Percentiles rank a stretch among this genome's conserved stretches.
These are phyloP conservation scores for Protodeltote pygarga DNA, from an alignment of 2,888 invertebrate species.

Conservation along the genomic window DNA sequence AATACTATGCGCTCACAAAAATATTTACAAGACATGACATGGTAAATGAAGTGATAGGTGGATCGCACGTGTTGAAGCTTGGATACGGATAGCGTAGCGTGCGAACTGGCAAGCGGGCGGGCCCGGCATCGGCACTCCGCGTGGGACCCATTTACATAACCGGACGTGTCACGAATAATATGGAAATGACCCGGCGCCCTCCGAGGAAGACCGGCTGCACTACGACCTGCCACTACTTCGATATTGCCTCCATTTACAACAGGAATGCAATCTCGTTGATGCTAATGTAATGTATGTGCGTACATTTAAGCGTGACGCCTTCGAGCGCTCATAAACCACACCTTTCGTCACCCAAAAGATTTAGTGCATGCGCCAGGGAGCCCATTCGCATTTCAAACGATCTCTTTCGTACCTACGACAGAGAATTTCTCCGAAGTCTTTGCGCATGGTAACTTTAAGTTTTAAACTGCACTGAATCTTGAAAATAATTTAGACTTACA, in stretches of 20 bases:
- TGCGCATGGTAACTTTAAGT: conserved; percentile 4
- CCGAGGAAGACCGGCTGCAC: conserved; percentile 57
- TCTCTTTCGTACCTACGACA: conserved; percentile 1
- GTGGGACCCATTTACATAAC: conserved; percentile 76
- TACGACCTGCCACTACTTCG: conserved; percentile 62
- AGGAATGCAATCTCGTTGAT: conserved; percentile 60
- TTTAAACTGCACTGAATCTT: conserved; percentile 21
- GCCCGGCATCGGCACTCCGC: conserved; percentile 51
- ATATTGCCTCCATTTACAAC: conserved; percentile 75
- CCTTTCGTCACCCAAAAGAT: conserved; percentile 40
- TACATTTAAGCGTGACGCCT: conserved; percentile 40
- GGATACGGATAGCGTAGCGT: conserved; percentile 53
- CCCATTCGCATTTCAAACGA: conserved; percentile 22
- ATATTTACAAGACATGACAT: conserved; percentile 39
- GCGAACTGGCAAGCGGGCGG: conserved; percentile 46
- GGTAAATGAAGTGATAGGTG: conserved; percentile 58
- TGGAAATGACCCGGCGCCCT: conserved; percentile 74
- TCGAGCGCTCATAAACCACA: conserved; percentile 23
- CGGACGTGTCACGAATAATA: conserved; percentile 84
- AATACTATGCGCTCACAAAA: conserved; percentile 18
- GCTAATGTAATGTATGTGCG: conserved; percentile 56
- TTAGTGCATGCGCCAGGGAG: conserved; percentile 19
- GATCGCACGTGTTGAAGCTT: conserved; percentile 54
- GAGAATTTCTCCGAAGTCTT: not conserved
- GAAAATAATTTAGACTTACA: conserved; percentile 42